A percentile compares a stretch with the other conserved stretches of the same genome.
These are phyloP conservation scores for Plodia interpunctella DNA, from an alignment of 1,140 invertebrate species.

Conservation along the genomic window DNA sequence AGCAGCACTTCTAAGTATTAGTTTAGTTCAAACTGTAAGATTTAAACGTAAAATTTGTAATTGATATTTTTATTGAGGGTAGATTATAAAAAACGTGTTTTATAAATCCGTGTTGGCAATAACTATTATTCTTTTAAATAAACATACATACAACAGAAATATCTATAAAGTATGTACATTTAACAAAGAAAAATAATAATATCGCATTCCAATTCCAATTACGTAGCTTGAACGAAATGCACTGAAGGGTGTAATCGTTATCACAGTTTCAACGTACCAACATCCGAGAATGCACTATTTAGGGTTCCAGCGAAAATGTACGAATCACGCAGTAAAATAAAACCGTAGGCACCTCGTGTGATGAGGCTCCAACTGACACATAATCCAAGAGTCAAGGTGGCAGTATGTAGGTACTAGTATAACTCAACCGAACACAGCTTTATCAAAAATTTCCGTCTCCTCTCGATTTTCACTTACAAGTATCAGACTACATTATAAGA, in stretches of 20 bases:
- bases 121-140: no score
- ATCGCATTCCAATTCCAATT: neutral
- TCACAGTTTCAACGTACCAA: neutral
- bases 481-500: neutral
- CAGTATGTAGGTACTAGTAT: conserved; percentile 35
- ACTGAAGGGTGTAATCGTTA: neutral
- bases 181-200: conserved; percentile 4
- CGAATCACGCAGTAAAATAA: conserved; percentile 11
- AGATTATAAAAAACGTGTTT: no score
- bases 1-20: no score
- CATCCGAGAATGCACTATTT: neutral
- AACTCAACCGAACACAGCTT: conserved; percentile 20
- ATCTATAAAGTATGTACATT: neutral
- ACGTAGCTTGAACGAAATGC: neutral
- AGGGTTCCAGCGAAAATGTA: conserved; percentile 8
- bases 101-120: no score
- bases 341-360: conserved; percentile 26
- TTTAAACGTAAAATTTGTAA: no score
- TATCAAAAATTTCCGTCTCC: neutral
- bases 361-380: conserved; percentile 44
- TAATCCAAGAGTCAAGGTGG: conserved; percentile 58
- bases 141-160: neutral
- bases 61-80: no score
- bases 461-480: neutral
- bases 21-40: no score